Evolutionary conservation across 2,113 vertebrate genomes (phyloP), one percentile per base, ranked within the genome.

Genomic region (Cyanistes caeruleus): DNA sequence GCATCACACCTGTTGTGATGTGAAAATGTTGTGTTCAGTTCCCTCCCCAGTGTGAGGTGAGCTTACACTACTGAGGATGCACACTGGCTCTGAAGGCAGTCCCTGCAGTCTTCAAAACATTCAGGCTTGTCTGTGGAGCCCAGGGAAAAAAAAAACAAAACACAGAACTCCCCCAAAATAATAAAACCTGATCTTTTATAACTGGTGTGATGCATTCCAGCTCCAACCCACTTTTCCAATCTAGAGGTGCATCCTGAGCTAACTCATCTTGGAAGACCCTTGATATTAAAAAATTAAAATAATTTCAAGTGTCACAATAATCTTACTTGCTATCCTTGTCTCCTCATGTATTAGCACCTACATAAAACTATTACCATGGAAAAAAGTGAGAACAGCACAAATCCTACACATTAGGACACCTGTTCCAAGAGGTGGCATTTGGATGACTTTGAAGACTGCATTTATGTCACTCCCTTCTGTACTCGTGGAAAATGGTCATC

Each of bases 141-240:
- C 2, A 7, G 18, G 8, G 5, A 0, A 3, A 8, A 37, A 33
- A 24, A 46, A 51, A 10, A 3, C 9, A 43, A 83, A 43, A 83
- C 3, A 13, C n/a, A 5, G 12, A 21, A 37, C 12, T 25, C 8
- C 5, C 3, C 5, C 22, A n/a, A n/a, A 64, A 30, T 22, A 48
- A 48, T 25, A 51, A 59, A 84, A 86, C 59, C 78, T 65, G 58
- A 79, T 84, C 87, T 97, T 94, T 96, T 82, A 5, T 67, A 88
- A 89, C 15, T 59, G 84, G 48, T 68, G 75, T 83, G 84, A 96
- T 22, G 53, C 87, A 79, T 91, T 94, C 82, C 58, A 79, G 27
- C 8, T 90, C 49, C 48, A 74, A 48, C 20, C 12, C 35, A 21
- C 41, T 84, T 67, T 49, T 55, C 53, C 76, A 53, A 94, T 3